Percentiles rank a stretch among this genome's conserved stretches.
phyloP scores from a whole-genome alignment of 2,888 invertebrate genomes.

The Strigamia crassipes region DNA sequence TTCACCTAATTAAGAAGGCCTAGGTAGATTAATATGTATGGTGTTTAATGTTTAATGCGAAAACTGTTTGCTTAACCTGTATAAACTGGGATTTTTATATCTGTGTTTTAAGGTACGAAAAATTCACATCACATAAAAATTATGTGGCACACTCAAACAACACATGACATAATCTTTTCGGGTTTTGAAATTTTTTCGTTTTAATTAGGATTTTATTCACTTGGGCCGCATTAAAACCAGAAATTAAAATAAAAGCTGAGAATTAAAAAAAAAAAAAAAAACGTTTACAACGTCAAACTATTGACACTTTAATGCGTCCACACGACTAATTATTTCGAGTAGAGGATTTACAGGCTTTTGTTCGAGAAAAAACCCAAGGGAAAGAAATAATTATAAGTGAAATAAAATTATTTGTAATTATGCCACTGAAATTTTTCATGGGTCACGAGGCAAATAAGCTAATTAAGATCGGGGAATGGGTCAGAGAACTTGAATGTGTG shows the following conservation, averaged over 20 bases:
- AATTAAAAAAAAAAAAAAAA: neutral
- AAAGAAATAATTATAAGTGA: slow-evolving; percentile 36
- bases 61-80: slow-evolving; percentile 23
- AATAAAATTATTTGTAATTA: slow-evolving; percentile 26
- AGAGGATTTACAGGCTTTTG: slow-evolving; percentile 11
- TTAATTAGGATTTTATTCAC: neutral
- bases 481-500: slow-evolving; percentile 12
- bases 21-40: slow-evolving; percentile 5
- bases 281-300: neutral
- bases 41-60: slow-evolving; percentile 7
- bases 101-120: slow-evolving; percentile 23
- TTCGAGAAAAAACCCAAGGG: slow-evolving; percentile 14
- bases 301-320: neutral
- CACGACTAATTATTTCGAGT: neutral
- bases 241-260: neutral
- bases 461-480: slow-evolving; percentile 31
- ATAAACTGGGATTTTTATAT: neutral
- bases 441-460: slow-evolving; percentile 23
- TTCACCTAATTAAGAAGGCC: slow-evolving; percentile 21
- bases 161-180: slow-evolving; percentile 8
- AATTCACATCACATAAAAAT: slow-evolving; percentile 1
- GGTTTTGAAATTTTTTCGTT: neutral
- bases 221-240: neutral
- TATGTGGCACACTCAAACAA: slow-evolving; percentile 23
- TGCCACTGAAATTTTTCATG: slow-evolving; percentile 29